A percentile compares a stretch with the other conserved stretches of the same genome.
These are phyloP conservation scores for Hyppa rectilinea DNA, from an alignment of 2,888 invertebrate genomes.

Conservation along the genomic window DNA sequence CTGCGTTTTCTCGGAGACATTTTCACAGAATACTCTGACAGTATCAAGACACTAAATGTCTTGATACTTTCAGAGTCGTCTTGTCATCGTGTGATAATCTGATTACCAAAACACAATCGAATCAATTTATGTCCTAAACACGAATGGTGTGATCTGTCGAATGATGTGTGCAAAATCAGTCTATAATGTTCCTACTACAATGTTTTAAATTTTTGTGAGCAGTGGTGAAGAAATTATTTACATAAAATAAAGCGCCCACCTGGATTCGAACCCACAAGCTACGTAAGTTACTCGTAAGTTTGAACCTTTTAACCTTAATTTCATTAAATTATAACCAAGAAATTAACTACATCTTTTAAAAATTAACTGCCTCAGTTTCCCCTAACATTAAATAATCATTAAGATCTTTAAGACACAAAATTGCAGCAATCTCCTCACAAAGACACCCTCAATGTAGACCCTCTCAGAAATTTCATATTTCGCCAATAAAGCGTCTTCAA, in stretches of 20 bases:
- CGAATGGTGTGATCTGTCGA: neutral
- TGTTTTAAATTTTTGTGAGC: too few species aligned
- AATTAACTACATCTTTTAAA: slow-evolving; percentile 8
- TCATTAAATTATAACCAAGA: slow-evolving; percentile 10
- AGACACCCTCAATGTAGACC: slow-evolving; percentile 55
- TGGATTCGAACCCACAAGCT: too few species aligned
- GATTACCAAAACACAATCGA: neutral
- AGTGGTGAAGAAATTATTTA: too few species aligned
- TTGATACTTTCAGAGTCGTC: too few species aligned
- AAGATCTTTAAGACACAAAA: slow-evolving; percentile 58
- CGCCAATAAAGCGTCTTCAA: slow-evolving; percentile 69
- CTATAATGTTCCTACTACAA: too few species aligned
- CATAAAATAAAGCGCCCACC: too few species aligned
- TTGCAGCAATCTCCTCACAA: slow-evolving; percentile 60
- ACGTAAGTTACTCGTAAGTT: too few species aligned
- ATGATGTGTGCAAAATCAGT: too few species aligned
- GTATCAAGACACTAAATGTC: neutral
- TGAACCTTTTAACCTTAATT: too few species aligned
- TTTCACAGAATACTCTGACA: too few species aligned
- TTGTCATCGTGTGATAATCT: neutral
- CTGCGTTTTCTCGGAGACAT: too few species aligned
- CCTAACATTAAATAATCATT: slow-evolving; percentile 41
- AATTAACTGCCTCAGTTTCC: slow-evolving; percentile 19
- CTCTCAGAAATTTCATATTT: slow-evolving; percentile 73
- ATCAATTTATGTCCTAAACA: neutral